Evolutionary conservation across 2,797 vertebrate genomes (phyloP), one percentile per base, ranked within the genome.

Genomic region (Remorina albescens): DNA sequence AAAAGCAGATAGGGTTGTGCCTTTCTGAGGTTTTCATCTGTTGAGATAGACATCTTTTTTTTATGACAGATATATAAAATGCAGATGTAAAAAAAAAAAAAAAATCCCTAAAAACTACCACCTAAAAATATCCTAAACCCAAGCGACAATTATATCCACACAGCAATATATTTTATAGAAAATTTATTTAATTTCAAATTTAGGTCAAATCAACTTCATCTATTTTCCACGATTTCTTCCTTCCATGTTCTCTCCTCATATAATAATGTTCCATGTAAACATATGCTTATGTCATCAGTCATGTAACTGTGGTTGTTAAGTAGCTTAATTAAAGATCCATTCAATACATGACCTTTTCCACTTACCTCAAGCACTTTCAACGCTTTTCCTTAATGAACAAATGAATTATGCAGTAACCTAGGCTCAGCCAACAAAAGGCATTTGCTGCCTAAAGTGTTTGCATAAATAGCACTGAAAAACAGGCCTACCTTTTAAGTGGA

Each of bases 401-500:
- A 93, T 93, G 80, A 94, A 94, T 92, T 85, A 93, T 92, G 90
- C 91, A 93, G 90, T 75, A 90, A 90, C 86, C 78, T 58, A 62
- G 82, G 86, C 79, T 90, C 79, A 86, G 79, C 84, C 88, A 88
- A 94, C 88, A 89, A 90, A 93, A 92, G 81, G 90, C 87, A 87
- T 93, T 89, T 90, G 86, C 90, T 83, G 86, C 88, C 84, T 93
- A 93, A 93, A 93, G 88, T 89, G 89, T 92, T 93, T 93, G 89
- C 90, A 90, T 93, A 93, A 94, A 93, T 91, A 92, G 92, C 88
- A 90, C 86, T 89, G 90, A 94, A 86, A 90, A 93, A 90, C 88
- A 92, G 90, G 83, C 86, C 89, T 90, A 90, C 91, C 92, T 94
- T 89, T 90, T 93, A 93, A 94, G 89, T 92, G 94, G 94, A 94